These are phyloP conservation scores for Drosophila sproati DNA, from an alignment of 1,140 invertebrate species.

Conservation along the genomic window DNA sequence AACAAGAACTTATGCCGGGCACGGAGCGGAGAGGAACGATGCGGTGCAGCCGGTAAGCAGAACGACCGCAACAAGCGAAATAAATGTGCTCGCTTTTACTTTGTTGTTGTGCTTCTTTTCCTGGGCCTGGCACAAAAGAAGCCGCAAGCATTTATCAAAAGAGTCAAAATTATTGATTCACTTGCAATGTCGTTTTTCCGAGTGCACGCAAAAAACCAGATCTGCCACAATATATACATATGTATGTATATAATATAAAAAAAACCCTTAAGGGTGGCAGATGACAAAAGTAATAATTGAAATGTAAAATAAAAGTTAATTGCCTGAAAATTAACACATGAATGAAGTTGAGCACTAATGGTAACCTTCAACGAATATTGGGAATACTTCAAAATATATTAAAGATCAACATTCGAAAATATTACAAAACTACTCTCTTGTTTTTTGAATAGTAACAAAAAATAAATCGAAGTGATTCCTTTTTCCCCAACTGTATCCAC, in stretches of 20 bases:
- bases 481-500: too few species aligned
- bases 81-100: slow-evolving; percentile 69
- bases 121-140: slow-evolving; percentile 55
- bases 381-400: too few species aligned
- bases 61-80: slow-evolving; percentile 76
- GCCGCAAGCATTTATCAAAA: slow-evolving; percentile 67
- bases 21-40: not conserved
- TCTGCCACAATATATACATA: not conserved
- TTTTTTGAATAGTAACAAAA: too few species aligned
- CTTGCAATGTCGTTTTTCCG: slow-evolving; percentile 57
- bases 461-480: too few species aligned
- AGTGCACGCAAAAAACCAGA: slow-evolving; percentile 19
- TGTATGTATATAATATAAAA: slow-evolving; percentile 12
- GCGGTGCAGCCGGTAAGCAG: slow-evolving; percentile 3
- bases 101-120: slow-evolving; percentile 24
- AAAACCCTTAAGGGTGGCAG: not conserved
- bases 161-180: slow-evolving; percentile 65
- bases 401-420: too few species aligned
- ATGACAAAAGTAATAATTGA: not conserved
- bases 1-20: slow-evolving; percentile 1
- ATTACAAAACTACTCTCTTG: too few species aligned
- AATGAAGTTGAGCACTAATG: not conserved
- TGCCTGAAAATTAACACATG: not conserved
- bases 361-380: too few species aligned
- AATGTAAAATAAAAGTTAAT: slow-evolving; percentile 1